A percentile compares a stretch with the other conserved stretches of the same genome.
Conservation (phyloP, 1,140 invertebrate species). For the Cydia amplana region DNA sequence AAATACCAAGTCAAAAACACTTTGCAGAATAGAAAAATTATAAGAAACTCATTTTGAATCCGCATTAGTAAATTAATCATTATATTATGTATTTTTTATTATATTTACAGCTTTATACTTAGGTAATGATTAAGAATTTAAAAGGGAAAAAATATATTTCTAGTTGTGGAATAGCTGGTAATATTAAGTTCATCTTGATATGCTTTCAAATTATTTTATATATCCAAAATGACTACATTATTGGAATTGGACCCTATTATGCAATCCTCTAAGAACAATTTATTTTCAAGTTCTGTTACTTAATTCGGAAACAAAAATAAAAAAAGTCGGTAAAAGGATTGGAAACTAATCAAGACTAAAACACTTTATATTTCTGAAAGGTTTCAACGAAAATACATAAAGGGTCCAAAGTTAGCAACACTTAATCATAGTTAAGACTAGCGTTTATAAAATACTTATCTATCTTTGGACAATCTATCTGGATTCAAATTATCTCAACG, state of each 20-base stretch:
- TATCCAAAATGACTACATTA: slow-evolving; percentile 3
- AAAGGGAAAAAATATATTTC: background rate
- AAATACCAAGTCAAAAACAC: background rate
- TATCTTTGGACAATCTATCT: slow-evolving; percentile 34
- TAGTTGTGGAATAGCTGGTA: slow-evolving; percentile 1
- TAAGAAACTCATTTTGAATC: slow-evolving; percentile 7
- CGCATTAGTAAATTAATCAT: background rate
- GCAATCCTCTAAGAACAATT: background rate
- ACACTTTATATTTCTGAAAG: slow-evolving; percentile 18
- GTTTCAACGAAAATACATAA: slow-evolving; percentile 12
- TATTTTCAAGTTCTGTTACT: slow-evolving; percentile 19
- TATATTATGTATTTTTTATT: slow-evolving; percentile 11
- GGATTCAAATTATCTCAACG: slow-evolving; percentile 37
- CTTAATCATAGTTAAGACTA: slow-evolving; percentile 74
- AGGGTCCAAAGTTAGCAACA: slow-evolving; percentile 36
- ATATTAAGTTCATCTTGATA: slow-evolving; percentile 6
- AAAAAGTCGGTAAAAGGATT: slow-evolving; percentile 45
- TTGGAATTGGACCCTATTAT: slow-evolving; percentile 28
- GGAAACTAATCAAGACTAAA: slow-evolving; percentile 31
- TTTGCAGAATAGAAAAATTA: background rate
- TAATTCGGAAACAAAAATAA: slow-evolving; percentile 60
- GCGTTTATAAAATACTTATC: slow-evolving; percentile 51
- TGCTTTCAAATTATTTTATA: slow-evolving; percentile 26
- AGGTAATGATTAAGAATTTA: background rate
- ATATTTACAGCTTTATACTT: background rate